Conservation (phyloP, 2,113 vertebrate genomes). For the Rhea pennata region DNA sequence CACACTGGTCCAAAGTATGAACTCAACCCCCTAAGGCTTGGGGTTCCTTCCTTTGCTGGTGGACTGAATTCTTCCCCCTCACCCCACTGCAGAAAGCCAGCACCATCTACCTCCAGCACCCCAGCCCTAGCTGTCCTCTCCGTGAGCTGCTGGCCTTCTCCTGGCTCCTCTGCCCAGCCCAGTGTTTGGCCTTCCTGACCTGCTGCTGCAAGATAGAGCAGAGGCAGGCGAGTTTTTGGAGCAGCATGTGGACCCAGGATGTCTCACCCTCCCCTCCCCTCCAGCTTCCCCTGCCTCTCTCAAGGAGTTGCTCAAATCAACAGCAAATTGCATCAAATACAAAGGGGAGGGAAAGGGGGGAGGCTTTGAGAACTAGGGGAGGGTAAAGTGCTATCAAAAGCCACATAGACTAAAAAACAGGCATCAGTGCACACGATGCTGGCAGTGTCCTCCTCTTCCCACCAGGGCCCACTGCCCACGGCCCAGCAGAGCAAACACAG, state of each 20-base stretch:
- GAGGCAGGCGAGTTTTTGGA: accelerated
- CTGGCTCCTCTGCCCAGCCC: background rate
- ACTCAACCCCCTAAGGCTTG: background rate
- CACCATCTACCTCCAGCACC: accelerated
- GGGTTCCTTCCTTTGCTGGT: background rate
- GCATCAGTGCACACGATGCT: background rate
- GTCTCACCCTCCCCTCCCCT: background rate
- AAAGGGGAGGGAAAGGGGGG: accelerated
- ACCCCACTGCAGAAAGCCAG: background rate
- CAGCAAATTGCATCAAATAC: background rate
- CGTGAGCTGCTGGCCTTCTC: background rate
- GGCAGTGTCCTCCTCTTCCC: background rate
- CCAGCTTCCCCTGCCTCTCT: background rate
- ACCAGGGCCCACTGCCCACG: background rate
- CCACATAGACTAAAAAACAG: accelerated
- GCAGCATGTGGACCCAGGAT: accelerated
- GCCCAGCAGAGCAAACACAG: background rate
- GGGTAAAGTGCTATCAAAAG: background rate
- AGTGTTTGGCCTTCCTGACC: background rate
- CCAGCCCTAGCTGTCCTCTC: background rate
- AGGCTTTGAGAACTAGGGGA: background rate
- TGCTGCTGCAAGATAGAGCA: background rate
- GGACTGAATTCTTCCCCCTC: background rate
- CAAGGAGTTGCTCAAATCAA: accelerated
- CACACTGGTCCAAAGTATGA: background rate